Conservation (phyloP, 2,113 vertebrate species). For the Austrofundulus limnaeus region DNA sequence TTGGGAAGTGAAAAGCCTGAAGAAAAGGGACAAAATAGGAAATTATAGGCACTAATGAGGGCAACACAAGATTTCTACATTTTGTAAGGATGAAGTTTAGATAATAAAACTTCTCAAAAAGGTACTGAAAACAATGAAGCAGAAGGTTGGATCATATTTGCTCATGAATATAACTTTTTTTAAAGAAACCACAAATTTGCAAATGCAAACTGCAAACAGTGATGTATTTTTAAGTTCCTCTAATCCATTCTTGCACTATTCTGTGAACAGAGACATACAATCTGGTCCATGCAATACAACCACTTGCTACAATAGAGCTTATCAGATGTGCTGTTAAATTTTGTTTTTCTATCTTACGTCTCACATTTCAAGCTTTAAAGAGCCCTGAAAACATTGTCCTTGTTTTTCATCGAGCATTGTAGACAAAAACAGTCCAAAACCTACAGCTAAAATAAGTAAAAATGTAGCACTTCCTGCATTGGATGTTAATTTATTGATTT, state of each 20-base stretch:
- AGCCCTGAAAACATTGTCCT: too few relatives aligned
- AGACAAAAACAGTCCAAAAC: too few relatives aligned
- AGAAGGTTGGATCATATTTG: background rate
- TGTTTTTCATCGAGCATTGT: too few relatives aligned
- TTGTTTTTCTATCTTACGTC: too few relatives aligned
- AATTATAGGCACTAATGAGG: background rate
- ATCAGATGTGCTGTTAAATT: too few relatives aligned
- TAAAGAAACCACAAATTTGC: background rate
- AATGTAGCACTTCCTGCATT: background rate
- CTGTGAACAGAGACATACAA: too few relatives aligned
- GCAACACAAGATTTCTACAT: constrained; percentile 5
- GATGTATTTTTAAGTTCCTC: background rate
- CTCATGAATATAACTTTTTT: background rate
- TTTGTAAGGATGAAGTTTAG: too few relatives aligned
- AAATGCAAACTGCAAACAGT: background rate
- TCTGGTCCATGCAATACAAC: background rate
- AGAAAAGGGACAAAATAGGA: too few relatives aligned
- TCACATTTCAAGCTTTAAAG: too few relatives aligned
- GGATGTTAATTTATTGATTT: background rate
- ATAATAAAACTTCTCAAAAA: too few relatives aligned
- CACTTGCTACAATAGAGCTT: too few relatives aligned
- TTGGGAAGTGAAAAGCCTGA: too few relatives aligned
- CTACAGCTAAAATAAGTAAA: background rate
- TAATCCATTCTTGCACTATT: background rate
- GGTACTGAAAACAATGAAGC: background rate